phyloP scores from a whole-genome alignment of 2,797 vertebrate genomes.

The Nannoperca australis region DNA sequence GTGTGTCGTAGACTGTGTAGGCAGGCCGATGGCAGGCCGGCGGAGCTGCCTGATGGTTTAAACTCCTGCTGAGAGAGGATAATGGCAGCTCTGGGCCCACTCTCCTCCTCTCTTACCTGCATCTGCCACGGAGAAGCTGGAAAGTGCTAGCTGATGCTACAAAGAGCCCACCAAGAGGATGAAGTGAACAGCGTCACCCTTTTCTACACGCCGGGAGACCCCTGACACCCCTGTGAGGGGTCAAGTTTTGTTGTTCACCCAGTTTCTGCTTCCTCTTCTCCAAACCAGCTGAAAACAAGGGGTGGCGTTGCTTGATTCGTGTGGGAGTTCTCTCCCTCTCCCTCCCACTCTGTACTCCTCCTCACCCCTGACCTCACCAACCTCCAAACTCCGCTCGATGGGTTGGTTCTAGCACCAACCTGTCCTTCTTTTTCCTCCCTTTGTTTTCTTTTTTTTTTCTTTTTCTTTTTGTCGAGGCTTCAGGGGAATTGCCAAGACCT shows the following conservation, averaged over 20 bases:
- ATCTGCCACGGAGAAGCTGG: conserved; percentile 60
- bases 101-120: conserved; percentile 67
- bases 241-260: conserved; percentile 53
- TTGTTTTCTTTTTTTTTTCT: conserved; percentile 74
- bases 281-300: conserved; percentile 22
- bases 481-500: conserved; percentile 93
- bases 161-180: conserved; percentile 67
- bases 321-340: conserved; percentile 56
- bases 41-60: conserved; percentile 54
- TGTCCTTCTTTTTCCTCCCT: conserved; percentile 66
- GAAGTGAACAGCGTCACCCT: conserved; percentile 80
- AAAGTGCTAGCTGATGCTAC: conserved; percentile 76
- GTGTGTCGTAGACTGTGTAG: conserved; percentile 64
- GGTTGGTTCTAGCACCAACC: conserved; percentile 66
- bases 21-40: conserved; percentile 56
- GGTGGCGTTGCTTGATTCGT: conserved; percentile 39
- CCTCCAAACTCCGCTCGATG: conserved; percentile 47
- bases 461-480: conserved; percentile 88
- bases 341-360: conserved; percentile 46
- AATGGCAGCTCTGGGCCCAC: conserved; percentile 83
- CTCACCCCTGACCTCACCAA: conserved; percentile 47
- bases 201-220: conserved; percentile 71
- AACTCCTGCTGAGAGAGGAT: conserved; percentile 82
- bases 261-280: conserved; percentile 46
- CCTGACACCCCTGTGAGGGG: conserved; percentile 65